These are phyloP conservation scores for Sinelater perroti DNA, from an alignment of 2,888 invertebrate genomes.

Conservation along the genomic window DNA sequence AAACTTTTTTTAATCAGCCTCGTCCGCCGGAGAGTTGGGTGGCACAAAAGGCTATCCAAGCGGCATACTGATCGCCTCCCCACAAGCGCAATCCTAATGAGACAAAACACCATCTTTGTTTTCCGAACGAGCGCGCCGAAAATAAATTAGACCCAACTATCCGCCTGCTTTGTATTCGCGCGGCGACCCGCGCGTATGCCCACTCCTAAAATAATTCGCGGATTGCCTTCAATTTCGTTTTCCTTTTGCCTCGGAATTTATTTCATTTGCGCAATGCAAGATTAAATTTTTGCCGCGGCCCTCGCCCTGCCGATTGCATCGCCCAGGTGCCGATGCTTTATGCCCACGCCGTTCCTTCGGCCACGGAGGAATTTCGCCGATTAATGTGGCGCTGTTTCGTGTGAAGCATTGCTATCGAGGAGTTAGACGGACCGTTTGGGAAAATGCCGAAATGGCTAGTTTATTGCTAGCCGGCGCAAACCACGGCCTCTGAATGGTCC, in stretches of 20 bases:
- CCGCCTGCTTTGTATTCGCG: conserved; percentile 47
- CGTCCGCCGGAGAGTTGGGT: conserved; percentile 12
- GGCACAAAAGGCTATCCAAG: conserved; percentile 29
- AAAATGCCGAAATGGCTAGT: too few species aligned
- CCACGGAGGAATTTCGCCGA: conserved; percentile 13
- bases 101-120: conserved; percentile 50
- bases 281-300: conserved; percentile 47
- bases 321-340: conserved; percentile 26
- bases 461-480: too few species aligned
- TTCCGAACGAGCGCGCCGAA: conserved; percentile 41
- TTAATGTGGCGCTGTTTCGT: conserved; percentile 1
- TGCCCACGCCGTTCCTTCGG: too few species aligned
- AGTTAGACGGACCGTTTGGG: too few species aligned
- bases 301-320: conserved; percentile 25
- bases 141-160: conserved; percentile 47
- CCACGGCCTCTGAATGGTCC: too few species aligned
- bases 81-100: conserved; percentile 43
- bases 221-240: conserved; percentile 52
- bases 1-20: too few species aligned
- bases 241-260: conserved; percentile 48
- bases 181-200: conserved; percentile 46
- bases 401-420: not conserved
- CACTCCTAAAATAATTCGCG: conserved; percentile 53
- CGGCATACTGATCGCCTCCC: conserved; percentile 32
- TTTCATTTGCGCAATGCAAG: conserved; percentile 52